phyloP scores from a whole-genome alignment of 2,888 invertebrate species.

The Spicauda simplicius region DNA sequence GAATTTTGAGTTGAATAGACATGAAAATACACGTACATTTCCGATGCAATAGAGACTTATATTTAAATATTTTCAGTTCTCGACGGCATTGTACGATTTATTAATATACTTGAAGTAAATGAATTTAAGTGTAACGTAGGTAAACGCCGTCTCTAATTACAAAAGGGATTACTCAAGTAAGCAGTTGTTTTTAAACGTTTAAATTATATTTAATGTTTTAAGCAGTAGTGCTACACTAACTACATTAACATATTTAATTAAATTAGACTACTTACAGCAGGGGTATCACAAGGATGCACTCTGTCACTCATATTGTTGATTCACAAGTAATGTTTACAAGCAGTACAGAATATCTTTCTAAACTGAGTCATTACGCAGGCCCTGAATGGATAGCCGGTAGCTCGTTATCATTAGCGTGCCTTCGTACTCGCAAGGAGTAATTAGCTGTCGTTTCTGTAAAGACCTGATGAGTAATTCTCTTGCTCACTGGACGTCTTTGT shows the following conservation, averaged over 20 bases:
- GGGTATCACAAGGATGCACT: background rate
- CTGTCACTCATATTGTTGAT: background rate
- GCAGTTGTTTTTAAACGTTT: too few species aligned
- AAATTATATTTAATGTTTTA: too few species aligned
- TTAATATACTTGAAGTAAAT: too few species aligned
- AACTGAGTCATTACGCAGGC: background rate
- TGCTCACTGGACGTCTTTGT: background rate
- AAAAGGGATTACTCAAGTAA: too few species aligned
- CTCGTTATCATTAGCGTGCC: slow-evolving; percentile 17
- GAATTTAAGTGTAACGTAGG: too few species aligned
- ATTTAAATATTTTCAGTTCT: background rate
- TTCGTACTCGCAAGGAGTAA: slow-evolving; percentile 9
- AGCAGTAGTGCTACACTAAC: too few species aligned
- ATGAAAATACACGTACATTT: background rate
- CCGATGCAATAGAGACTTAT: background rate
- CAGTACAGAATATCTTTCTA: background rate
- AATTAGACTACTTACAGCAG: too few species aligned
- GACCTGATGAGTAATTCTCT: background rate
- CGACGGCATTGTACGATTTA: background rate
- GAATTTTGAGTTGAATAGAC: background rate
- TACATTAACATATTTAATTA: too few species aligned
- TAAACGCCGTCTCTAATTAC: too few species aligned
- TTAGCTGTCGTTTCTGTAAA: background rate
- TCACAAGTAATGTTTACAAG: background rate
- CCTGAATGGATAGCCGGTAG: slow-evolving; percentile 9